Percentiles rank a stretch among this genome's conserved stretches.
Evolutionary conservation across 2,797 vertebrate species (phyloP).

Genomic region (Crocidura indochinensis): DNA sequence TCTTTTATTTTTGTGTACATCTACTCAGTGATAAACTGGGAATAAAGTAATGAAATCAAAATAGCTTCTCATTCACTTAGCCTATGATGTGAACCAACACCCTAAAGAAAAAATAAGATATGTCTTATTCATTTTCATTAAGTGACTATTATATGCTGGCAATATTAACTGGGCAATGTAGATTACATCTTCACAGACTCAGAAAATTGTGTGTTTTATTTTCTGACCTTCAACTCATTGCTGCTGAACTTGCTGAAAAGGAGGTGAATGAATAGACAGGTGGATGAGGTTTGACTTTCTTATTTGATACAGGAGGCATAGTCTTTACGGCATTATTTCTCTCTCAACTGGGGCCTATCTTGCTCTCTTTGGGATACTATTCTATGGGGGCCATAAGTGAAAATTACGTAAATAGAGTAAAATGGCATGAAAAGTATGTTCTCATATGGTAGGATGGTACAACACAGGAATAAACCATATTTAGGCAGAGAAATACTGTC

Average conservation of each 20-base stretch:
- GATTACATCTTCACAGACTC: not conserved
- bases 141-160: not conserved
- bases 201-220: accelerated
- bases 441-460: too few relatives aligned
- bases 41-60: not conserved
- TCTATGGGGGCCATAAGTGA: too few relatives aligned
- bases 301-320: too few relatives aligned
- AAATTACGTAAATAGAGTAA: too few relatives aligned
- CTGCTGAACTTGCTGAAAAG: not conserved
- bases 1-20: not conserved
- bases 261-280: not conserved
- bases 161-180: not conserved
- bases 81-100: not conserved
- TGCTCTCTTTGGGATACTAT: too few relatives aligned
- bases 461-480: too few relatives aligned
- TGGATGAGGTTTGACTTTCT: not conserved
- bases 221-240: not conserved
- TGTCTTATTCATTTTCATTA: not conserved
- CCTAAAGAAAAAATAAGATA: not conserved
- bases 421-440: too few relatives aligned
- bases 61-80: not conserved
- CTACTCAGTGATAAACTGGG: not conserved
- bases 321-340: not conserved
- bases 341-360: too few relatives aligned
- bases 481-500: too few relatives aligned